Percentiles rank a stretch among this genome's conserved stretches.
phyloP scores from a whole-genome alignment of 2,113 vertebrate genomes.

The Heliornis fulica region DNA sequence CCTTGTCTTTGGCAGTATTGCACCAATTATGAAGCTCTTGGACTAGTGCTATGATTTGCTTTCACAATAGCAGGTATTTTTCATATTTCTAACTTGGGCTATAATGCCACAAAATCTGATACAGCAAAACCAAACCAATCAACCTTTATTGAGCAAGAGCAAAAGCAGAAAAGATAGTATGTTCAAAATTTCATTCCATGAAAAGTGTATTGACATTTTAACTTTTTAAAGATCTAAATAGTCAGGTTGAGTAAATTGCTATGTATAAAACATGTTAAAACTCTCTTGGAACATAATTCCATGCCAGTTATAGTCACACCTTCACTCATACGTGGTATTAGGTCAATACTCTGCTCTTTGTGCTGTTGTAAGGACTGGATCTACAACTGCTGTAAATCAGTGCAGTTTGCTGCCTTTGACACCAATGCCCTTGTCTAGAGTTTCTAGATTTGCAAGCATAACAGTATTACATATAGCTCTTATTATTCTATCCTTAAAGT shows the following conservation, averaged over 20 bases:
- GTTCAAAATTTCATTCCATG: neutral
- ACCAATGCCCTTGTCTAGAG: neutral
- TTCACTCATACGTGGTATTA: neutral
- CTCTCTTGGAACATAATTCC: neutral
- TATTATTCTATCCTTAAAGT: neutral
- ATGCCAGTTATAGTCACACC: neutral
- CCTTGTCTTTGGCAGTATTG: neutral
- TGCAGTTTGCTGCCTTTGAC: neutral
- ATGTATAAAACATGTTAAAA: neutral
- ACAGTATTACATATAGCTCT: neutral
- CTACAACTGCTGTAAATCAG: neutral
- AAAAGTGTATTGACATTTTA: neutral
- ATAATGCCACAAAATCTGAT: neutral
- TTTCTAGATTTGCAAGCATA: neutral
- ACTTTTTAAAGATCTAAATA: neutral
- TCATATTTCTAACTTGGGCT: neutral
- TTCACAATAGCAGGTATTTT: neutral
- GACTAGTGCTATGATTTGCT: neutral
- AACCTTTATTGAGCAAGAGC: neutral
- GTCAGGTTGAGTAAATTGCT: neutral
- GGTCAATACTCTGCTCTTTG: neutral
- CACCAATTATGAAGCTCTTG: neutral
- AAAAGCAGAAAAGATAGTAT: neutral
- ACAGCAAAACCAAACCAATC: neutral
- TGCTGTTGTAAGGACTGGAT: neutral